Evolutionary conservation across 1,140 invertebrate genomes (phyloP).

Genomic region (Melipona quadrifasciata): DNA sequence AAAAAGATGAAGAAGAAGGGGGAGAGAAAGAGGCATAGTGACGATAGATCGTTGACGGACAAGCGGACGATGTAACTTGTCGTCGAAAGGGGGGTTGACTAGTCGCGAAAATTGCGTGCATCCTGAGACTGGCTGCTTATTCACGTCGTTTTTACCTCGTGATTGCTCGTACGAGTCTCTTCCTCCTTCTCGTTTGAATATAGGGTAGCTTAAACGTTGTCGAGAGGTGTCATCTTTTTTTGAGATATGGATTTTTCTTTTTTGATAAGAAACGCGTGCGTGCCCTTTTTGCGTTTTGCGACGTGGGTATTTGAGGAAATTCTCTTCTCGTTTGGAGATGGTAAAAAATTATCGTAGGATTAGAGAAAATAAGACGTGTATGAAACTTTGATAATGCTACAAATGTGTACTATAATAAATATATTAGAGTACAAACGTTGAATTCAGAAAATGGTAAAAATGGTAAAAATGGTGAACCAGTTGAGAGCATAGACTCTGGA

Average conservation of each 20-base stretch:
- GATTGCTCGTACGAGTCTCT: background rate
- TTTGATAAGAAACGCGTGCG: no score
- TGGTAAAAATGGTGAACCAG: background rate
- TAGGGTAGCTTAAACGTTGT: background rate
- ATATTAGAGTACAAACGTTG: no score
- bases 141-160: background rate
- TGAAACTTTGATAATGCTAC: background rate
- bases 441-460: background rate
- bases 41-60: slow-evolving; percentile 55
- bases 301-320: background rate
- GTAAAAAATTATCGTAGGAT: background rate
- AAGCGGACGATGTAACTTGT: slow-evolving; percentile 34
- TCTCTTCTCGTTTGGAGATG: background rate
- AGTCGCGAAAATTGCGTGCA: slow-evolving; percentile 25
- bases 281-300: no score
- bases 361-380: no score
- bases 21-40: slow-evolving; percentile 18
- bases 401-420: background rate
- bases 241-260: no score
- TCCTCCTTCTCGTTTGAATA: background rate
- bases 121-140: background rate
- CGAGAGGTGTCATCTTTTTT: no score
- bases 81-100: background rate
- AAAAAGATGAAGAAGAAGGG: slow-evolving; percentile 6
- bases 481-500: no score